Evolutionary conservation across 2,113 vertebrate species (phyloP).

Genomic region (Parotia lawesii): DNA sequence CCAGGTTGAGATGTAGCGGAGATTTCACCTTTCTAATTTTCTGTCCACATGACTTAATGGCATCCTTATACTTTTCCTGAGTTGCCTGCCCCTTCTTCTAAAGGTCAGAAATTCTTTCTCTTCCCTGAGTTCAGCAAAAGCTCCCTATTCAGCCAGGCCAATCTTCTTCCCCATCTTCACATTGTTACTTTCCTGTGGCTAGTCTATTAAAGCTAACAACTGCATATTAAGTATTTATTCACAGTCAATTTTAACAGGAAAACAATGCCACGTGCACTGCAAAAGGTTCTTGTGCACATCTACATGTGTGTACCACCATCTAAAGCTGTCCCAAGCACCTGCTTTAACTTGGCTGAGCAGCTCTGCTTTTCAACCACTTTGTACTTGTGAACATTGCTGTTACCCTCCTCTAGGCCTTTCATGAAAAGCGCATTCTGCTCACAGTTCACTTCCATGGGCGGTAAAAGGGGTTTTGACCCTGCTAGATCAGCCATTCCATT

Average conservation of each 20-base stretch:
- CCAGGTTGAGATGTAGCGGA: not conserved
- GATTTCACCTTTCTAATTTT: not conserved
- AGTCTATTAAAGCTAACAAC: not conserved
- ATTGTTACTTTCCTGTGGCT: not conserved
- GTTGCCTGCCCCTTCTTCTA: not conserved
- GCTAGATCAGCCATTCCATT: not conserved
- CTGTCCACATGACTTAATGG: not conserved
- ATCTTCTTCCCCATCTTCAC: not conserved
- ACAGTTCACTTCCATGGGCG: not conserved
- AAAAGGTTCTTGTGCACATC: not conserved
- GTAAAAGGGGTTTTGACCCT: not conserved
- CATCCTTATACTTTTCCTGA: not conserved
- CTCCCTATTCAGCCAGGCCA: not conserved
- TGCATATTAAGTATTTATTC: not conserved
- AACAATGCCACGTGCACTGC: not conserved
- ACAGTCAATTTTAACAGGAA: not conserved
- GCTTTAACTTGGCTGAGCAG: not conserved
- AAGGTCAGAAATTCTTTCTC: not conserved
- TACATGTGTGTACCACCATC: rapidly evolving
- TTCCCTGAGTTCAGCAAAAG: not conserved
- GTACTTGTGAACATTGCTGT: not conserved
- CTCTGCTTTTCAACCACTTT: not conserved
- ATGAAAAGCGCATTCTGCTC: not conserved
- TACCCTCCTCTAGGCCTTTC: not conserved
- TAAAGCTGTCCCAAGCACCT: not conserved